Base-by-base conservation (phyloP, 53 echinoderm and acorn worm genomes). In the Echinometra lucunter region DNA sequence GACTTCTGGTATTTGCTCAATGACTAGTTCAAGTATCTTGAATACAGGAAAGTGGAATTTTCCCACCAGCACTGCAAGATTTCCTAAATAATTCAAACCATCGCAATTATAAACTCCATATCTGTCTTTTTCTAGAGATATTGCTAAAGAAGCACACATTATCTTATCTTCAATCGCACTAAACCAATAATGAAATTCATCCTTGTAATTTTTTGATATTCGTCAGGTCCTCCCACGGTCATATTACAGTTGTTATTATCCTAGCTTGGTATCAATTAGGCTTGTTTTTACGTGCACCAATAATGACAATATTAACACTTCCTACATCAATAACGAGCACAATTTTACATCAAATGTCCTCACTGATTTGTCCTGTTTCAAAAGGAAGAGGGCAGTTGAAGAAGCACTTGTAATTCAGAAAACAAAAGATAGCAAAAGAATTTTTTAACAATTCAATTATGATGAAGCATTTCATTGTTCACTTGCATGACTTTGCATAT, bases 1-100 rank as follows among this genome's bases (percentile, higher is more conserved):
- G 60, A 94, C 85, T 82, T 85, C 85, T 83, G 94, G 85, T 94
- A 67, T 89, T 89, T 89, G 58, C 58, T 60, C 30, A 34, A 37
- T 57, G 89, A 78, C 32, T 32, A 75, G 53, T 66, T 45, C 45
- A 53, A 32, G 55, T 35, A 78, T n/a, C 93, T n/a, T n/a, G n/a
- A n/a, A 92, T 92, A 92, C 93, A 92, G 93, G 93, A 92, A 92
- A 92, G 74, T 55, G 74, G 74, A 92, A 92, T 80, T 92, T 92
- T 80, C 55, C 89, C 53, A 92, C 80, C 93, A 92, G 18, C 93
- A 18, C 57, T 74, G 35, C 56, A 92, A 47, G 80, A 78, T 78
- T 92, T 74, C 93, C 60, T 2, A 89, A 18, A 27, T 58, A 58
- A 89, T 89, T 89, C 58, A 85, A 85, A 85, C 53, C 85, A 85